phyloP scores from a whole-genome alignment of 2,113 vertebrate species.

The Thryonomys swinderianus region DNA sequence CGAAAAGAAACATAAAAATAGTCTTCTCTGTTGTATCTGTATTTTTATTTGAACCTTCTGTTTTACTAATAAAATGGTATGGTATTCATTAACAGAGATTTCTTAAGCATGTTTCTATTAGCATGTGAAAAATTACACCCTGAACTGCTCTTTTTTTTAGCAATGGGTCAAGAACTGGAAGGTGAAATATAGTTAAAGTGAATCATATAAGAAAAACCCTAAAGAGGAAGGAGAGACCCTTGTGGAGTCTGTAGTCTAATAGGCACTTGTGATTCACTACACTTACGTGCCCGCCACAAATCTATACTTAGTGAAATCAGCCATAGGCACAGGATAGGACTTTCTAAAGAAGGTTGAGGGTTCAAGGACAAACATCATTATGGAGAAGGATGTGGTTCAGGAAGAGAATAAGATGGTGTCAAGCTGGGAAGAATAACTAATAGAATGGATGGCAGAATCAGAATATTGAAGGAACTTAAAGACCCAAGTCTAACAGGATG shows the following conservation, averaged over 20 bases:
- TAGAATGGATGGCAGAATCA: not conserved
- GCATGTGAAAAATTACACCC: not conserved
- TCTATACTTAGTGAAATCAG: not conserved
- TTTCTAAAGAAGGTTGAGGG: not conserved
- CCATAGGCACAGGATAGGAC: not conserved
- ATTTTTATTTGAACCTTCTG: not conserved
- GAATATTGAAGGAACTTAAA: slow-evolving; percentile 50
- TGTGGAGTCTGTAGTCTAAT: not conserved
- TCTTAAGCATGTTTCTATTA: not conserved
- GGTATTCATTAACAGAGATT: slow-evolving; percentile 23
- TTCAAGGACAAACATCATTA: not conserved
- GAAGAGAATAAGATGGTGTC: not conserved
- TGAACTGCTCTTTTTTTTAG: not conserved
- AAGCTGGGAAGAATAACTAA: not conserved
- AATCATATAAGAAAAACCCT: not conserved
- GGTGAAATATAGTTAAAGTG: not conserved
- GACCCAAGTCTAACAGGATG: slow-evolving; percentile 36
- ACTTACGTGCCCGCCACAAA: not conserved
- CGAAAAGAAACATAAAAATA: not conserved
- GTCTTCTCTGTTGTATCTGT: not conserved
- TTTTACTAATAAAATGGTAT: slow-evolving; percentile 27
- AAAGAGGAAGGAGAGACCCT: not conserved
- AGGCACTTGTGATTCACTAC: not conserved
- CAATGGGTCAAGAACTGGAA: not conserved
- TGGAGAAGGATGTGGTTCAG: not conserved